These are phyloP conservation scores for Bungarus multicinctus DNA, from an alignment of 2,113 vertebrate species.

Conservation along the genomic window DNA sequence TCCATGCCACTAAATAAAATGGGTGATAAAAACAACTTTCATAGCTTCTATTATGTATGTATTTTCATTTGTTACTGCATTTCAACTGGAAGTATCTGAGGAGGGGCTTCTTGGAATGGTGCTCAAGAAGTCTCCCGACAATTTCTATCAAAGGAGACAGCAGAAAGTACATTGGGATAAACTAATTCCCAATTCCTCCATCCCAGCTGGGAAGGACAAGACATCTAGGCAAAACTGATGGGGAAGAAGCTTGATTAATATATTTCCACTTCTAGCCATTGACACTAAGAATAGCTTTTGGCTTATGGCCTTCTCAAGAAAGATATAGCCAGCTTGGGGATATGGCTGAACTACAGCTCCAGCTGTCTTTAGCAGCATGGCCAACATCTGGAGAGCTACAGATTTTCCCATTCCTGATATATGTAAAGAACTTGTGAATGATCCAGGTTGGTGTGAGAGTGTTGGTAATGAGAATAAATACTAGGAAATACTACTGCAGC, in stretches of 20 bases:
- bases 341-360: not conserved
- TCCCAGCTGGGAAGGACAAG: not conserved
- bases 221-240: not conserved
- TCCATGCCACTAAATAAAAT: conserved; percentile 38
- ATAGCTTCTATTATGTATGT: not conserved
- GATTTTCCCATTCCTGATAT: not conserved
- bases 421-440: not conserved
- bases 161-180: not conserved
- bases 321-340: not conserved
- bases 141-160: not conserved
- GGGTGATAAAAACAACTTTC: conserved; percentile 29
- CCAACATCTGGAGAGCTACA: not conserved
- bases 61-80: conserved; percentile 5
- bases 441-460: not conserved
- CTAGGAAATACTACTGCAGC: not conserved
- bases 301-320: not conserved
- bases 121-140: not conserved
- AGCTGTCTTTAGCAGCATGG: not conserved
- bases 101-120: not conserved
- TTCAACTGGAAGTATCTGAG: not conserved
- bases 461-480: not conserved
- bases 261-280: not conserved
- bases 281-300: not conserved
- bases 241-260: not conserved
- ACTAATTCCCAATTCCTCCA: not conserved